Percentiles rank a stretch among this genome's conserved stretches.
Conservation (phyloP, 2,797 vertebrate genomes). For the Cichlasoma orientale region DNA sequence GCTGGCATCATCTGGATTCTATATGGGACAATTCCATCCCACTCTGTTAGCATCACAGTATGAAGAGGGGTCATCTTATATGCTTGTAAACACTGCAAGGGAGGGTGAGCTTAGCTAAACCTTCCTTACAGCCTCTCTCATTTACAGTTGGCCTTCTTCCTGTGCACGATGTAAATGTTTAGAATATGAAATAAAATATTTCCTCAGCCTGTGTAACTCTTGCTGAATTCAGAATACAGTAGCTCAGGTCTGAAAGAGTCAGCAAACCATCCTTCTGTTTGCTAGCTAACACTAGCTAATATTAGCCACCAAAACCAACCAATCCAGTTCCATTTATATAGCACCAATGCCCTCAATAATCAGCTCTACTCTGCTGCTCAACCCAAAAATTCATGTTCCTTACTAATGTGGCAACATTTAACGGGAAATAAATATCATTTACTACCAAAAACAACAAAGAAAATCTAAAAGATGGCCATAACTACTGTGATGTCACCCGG, state of each 20-base stretch:
- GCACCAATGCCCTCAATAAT: neutral
- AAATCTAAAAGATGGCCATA: too few relatives aligned
- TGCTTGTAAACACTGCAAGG: slow-evolving; percentile 9
- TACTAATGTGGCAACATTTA: too few relatives aligned
- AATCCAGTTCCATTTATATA: too few relatives aligned
- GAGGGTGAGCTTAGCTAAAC: neutral
- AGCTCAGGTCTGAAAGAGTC: neutral
- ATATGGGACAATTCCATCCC: slow-evolving; percentile 64
- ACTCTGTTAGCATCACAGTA: slow-evolving; percentile 32
- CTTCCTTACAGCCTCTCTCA: neutral
- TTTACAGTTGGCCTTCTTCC: neutral
- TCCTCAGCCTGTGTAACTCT: neutral
- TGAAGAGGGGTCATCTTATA: slow-evolving; percentile 13
- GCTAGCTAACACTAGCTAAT: neutral
- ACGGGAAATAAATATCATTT: too few relatives aligned
- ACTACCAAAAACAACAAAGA: too few relatives aligned
- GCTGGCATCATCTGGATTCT: slow-evolving; percentile 77
- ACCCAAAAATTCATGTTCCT: too few relatives aligned
- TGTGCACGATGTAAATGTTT: neutral
- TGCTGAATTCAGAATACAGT: neutral
- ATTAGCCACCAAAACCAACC: neutral
- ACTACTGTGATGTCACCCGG: neutral
- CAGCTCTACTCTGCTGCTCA: too few relatives aligned
- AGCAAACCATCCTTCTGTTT: neutral
- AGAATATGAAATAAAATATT: neutral